phyloP scores from a whole-genome alignment of 2,888 invertebrate genomes.

The Aphidoletes aphidimyza region DNA sequence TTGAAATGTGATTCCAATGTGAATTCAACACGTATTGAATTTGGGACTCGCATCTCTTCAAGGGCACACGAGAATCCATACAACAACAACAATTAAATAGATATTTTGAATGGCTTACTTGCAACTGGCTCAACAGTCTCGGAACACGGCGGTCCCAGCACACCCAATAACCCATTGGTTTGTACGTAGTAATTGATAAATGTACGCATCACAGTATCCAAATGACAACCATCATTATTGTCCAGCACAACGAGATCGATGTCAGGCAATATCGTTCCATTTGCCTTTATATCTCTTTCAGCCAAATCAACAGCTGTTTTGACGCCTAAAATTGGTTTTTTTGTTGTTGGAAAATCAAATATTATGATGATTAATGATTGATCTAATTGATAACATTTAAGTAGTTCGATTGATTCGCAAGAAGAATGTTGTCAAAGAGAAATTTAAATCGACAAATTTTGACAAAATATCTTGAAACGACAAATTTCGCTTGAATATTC shows the following conservation, averaged over 20 bases:
- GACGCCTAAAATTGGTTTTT: background rate
- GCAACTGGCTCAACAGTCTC: constrained; percentile 84
- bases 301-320: constrained; percentile 74
- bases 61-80: background rate
- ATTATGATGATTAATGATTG: too few species aligned
- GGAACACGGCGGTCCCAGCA: constrained; percentile 83
- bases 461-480: too few species aligned
- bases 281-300: constrained; percentile 71
- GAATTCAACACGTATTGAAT: background rate
- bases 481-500: too few species aligned
- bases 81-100: background rate
- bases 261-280: constrained; percentile 70
- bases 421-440: too few species aligned
- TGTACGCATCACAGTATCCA: constrained; percentile 78
- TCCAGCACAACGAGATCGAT: constrained; percentile 71
- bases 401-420: too few species aligned
- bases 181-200: constrained; percentile 76
- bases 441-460: too few species aligned
- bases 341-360: too few species aligned
- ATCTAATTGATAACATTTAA: too few species aligned
- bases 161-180: constrained; percentile 71
- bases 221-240: constrained; percentile 75
- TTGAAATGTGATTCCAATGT: constrained; percentile 34
- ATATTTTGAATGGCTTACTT: constrained; percentile 63
- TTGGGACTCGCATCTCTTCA: too few species aligned